These are phyloP conservation scores for Eumeta japonica DNA, from an alignment of 1,140 invertebrate species.

Conservation along the genomic window DNA sequence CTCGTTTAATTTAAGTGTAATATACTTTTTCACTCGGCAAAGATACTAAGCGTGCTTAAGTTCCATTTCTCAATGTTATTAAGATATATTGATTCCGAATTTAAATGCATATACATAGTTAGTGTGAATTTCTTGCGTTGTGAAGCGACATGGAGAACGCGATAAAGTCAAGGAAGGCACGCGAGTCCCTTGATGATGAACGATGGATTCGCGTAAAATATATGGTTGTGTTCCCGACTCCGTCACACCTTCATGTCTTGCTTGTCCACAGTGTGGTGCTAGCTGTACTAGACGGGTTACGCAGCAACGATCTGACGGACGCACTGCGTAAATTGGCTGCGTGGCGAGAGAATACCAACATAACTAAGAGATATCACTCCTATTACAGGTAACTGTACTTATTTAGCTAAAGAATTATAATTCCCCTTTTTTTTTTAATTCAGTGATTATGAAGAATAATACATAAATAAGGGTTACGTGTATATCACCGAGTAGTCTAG, in stretches of 20 bases:
- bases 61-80: no score
- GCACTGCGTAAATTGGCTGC: conserved; percentile 38
- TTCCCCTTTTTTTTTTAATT: not conserved
- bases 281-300: conserved; percentile 41
- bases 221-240: not conserved
- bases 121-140: no score
- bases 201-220: no score
- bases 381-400: conserved; percentile 36
- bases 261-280: conserved; percentile 29
- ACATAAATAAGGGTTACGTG: not conserved
- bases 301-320: conserved; percentile 47
- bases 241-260: conserved; percentile 4
- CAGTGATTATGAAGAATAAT: conserved; percentile 5
- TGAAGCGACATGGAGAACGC: no score
- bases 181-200: no score
- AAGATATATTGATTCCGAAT: no score
- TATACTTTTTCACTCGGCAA: no score
- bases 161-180: no score
- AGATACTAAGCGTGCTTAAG: no score
- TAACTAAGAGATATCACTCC: conserved; percentile 44
- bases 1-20: no score
- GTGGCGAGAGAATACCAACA: conserved; percentile 41
- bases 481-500: no score
- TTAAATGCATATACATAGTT: no score
- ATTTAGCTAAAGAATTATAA: not conserved